Percentiles rank a stretch among this genome's conserved stretches.
Evolutionary conservation across 1,140 invertebrate genomes (phyloP).

Genomic region (Ridgeia piscesae): DNA sequence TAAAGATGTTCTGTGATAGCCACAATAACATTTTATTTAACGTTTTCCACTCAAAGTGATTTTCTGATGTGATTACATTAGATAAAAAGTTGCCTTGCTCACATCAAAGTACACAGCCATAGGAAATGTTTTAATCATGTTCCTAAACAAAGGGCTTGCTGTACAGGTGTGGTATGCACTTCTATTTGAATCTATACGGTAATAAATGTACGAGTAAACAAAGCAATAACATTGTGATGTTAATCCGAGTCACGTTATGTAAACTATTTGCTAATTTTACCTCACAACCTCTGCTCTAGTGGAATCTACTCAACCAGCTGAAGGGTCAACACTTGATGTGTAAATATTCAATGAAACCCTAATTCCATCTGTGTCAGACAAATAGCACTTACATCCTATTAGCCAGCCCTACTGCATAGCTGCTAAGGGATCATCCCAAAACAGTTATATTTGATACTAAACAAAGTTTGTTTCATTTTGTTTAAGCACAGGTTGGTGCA

Average conservation of each 20-base stretch:
- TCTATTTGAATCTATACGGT: neutral
- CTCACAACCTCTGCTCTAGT: neutral
- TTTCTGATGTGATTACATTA: neutral
- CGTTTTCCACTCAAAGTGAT: neutral
- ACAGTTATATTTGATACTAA: neutral
- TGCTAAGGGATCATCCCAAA: neutral
- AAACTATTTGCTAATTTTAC: neutral
- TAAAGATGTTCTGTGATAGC: neutral
- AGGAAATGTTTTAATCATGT: neutral
- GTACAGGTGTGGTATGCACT: neutral
- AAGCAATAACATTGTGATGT: no score
- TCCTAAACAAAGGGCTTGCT: neutral
- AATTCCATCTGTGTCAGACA: neutral
- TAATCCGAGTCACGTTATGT: no score
- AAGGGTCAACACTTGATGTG: neutral
- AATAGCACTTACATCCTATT: no score
- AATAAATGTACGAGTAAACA: neutral
- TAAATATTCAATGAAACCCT: neutral
- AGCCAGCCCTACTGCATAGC: neutral
- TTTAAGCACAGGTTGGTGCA: neutral
- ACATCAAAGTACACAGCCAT: neutral
- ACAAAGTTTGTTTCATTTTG: neutral
- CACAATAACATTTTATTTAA: neutral
- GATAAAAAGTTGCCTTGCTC: neutral
- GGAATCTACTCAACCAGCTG: neutral